These are phyloP conservation scores for Emydoidea blandingii DNA, from an alignment of 2,797 vertebrate species.

Conservation along the genomic window DNA sequence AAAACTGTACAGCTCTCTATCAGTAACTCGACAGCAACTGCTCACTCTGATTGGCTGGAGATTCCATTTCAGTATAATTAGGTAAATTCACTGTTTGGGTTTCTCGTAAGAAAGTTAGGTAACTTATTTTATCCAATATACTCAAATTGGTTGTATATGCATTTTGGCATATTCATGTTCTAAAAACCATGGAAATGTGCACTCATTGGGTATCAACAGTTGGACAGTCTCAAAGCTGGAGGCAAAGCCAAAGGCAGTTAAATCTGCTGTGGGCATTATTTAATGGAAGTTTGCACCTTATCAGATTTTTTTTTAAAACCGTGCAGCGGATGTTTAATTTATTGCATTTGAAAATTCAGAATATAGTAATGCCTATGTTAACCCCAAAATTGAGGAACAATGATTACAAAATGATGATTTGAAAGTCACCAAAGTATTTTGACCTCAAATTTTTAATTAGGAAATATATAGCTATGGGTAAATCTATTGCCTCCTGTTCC, in stretches of 20 bases:
- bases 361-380: slow-evolving; percentile 20
- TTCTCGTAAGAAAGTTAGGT: neutral
- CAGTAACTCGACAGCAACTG: rapidly evolving
- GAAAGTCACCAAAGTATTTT: slow-evolving; percentile 69
- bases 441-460: slow-evolving; percentile 53
- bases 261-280: slow-evolving; percentile 71
- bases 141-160: neutral
- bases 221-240: slow-evolving; percentile 73
- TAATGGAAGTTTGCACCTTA: slow-evolving; percentile 67
- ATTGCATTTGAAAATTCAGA: slow-evolving; percentile 39
- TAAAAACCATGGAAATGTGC: neutral
- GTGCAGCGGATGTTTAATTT: slow-evolving; percentile 60
- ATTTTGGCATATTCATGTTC: neutral
- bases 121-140: neutral
- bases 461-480: slow-evolving; percentile 41
- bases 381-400: slow-evolving; percentile 49
- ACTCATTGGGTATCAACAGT: neutral
- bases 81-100: neutral
- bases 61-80: neutral
- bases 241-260: slow-evolving; percentile 79
- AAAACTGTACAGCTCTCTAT: neutral
- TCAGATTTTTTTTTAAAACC: slow-evolving; percentile 44
- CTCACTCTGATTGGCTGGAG: neutral
- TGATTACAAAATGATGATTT: slow-evolving; percentile 60
- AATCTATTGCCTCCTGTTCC: slow-evolving; percentile 66